phyloP scores from a whole-genome alignment of 2,113 vertebrate species.

The Stigmatopora nigra region DNA sequence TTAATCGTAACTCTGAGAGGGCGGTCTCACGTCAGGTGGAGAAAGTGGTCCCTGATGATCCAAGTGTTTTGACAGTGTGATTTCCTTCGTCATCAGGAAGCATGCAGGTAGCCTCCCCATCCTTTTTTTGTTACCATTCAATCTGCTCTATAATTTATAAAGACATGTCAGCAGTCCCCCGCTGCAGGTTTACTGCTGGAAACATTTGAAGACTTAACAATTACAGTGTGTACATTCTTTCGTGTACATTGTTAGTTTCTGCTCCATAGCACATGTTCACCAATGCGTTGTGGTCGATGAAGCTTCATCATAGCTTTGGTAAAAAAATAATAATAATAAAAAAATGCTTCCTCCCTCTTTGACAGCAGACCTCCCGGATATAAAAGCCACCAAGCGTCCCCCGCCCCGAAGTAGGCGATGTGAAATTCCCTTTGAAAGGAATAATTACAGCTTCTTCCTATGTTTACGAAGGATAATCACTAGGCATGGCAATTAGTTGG shows the following conservation, averaged over 20 bases:
- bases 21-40: constrained; percentile 6
- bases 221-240: constrained; percentile 17
- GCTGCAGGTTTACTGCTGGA: constrained; percentile 39
- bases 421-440: constrained; percentile 55
- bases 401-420: constrained; percentile 31
- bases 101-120: constrained; percentile 39
- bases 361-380: constrained; percentile 15
- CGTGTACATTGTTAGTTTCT: constrained; percentile 38
- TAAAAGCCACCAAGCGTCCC: constrained; percentile 8
- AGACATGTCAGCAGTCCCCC: constrained; percentile 42
- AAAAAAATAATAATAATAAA: too few species aligned
- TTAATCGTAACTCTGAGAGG: constrained; percentile 21
- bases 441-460: constrained; percentile 54
- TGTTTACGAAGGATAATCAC: constrained; percentile 61
- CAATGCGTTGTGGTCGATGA: constrained; percentile 52
- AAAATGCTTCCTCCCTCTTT: constrained; percentile 45
- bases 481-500: constrained; percentile 50
- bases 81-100: constrained; percentile 38
- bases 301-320: constrained; percentile 60
- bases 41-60: constrained; percentile 3
- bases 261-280: constrained; percentile 59
- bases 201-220: constrained; percentile 36
- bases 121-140: constrained; percentile 46
- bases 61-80: constrained; percentile 40
- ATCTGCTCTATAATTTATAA: constrained; percentile 52